Evolutionary conservation across 2,797 vertebrate genomes (phyloP).

Genomic region (Fratercula arctica): DNA sequence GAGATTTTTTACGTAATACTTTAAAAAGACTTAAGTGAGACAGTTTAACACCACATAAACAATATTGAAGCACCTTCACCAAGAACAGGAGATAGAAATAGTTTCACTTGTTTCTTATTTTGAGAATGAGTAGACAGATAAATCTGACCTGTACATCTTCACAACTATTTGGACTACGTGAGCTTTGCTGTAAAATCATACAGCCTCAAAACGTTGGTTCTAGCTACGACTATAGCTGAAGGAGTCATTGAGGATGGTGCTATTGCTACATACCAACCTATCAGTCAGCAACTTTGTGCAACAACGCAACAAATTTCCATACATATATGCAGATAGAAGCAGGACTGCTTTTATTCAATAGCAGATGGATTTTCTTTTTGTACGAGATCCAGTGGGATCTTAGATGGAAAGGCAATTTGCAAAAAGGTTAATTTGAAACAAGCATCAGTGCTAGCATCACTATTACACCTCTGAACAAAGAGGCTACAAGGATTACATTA

Average conservation of each 20-base stretch:
- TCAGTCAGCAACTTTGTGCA: neutral
- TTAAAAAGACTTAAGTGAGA: neutral
- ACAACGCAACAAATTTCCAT: neutral
- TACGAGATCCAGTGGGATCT: neutral
- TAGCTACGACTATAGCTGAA: neutral
- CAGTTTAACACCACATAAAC: neutral
- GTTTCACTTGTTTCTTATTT: neutral
- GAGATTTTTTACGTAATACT: neutral
- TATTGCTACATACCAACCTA: neutral
- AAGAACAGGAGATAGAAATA: neutral
- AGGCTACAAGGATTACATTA: neutral
- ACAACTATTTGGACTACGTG: neutral
- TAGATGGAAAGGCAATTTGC: neutral
- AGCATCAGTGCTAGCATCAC: neutral
- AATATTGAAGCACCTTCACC: neutral
- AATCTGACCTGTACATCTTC: neutral
- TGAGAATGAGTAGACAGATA: neutral
- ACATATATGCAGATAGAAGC: neutral
- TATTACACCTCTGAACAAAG: neutral
- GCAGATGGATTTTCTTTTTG: neutral
- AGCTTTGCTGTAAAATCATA: neutral
- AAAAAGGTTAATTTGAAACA: neutral
- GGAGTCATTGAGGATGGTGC: neutral
- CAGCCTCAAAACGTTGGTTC: neutral
- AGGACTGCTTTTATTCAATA: neutral